Conservation (phyloP, 1,140 invertebrate genomes). For the Rhyzopertha dominica region DNA sequence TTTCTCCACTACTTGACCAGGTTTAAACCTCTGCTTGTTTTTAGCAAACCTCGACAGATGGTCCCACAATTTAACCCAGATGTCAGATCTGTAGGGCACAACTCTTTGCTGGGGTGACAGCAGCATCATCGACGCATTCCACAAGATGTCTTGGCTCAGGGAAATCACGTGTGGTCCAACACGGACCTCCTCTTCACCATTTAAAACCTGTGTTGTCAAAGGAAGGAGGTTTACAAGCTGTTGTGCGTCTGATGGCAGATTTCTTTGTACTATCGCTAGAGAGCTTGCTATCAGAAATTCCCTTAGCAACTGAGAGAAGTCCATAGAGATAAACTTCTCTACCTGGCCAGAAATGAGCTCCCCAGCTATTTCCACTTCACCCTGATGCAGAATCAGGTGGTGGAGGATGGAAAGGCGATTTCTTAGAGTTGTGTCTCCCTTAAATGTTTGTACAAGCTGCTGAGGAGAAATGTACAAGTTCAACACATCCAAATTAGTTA, state of each 20-base stretch:
- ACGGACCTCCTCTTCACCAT: constrained; percentile 50
- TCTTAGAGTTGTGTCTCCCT: constrained; percentile 57
- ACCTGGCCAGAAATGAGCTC: constrained; percentile 53
- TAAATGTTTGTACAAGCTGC: constrained; percentile 63
- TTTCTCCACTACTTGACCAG: constrained; percentile 67
- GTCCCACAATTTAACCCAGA: constrained; percentile 78
- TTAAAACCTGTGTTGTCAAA: constrained; percentile 57
- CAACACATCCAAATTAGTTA: constrained; percentile 66
- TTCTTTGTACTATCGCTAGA: constrained; percentile 64
- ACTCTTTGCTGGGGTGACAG: constrained; percentile 74
- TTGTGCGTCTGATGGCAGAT: constrained; percentile 62
- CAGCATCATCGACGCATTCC: constrained; percentile 76
- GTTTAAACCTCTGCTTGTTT: constrained; percentile 58
- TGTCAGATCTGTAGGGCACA: constrained; percentile 70
- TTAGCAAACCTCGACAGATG: constrained; percentile 54
- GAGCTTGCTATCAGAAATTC: constrained; percentile 71
- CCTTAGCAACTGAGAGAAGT: constrained; percentile 61
- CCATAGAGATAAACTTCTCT: constrained; percentile 49
- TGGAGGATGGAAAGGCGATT: constrained; percentile 72
- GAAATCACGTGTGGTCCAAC: constrained; percentile 43
- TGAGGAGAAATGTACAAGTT: constrained; percentile 56
- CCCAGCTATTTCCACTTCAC: constrained; percentile 63
- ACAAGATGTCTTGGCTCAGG: constrained; percentile 58
- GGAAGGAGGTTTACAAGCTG: constrained; percentile 64
- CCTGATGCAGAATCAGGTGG: constrained; percentile 69